Evolutionary conservation across 2,113 vertebrate species (phyloP).

Genomic region (Circaetus cinerascens): DNA sequence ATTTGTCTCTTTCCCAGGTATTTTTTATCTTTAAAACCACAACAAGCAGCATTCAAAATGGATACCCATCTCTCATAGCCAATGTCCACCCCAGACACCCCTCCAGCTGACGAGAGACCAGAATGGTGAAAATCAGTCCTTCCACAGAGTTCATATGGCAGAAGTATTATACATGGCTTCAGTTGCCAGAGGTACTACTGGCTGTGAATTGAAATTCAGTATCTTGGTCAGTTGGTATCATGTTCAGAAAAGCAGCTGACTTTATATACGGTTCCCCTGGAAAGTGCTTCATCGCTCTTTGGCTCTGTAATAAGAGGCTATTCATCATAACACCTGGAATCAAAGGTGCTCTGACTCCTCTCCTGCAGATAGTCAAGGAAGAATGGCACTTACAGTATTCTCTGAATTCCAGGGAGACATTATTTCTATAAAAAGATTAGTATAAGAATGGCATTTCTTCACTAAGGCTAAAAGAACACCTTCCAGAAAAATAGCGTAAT

Average conservation of each 20-base stretch:
- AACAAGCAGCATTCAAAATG: neutral
- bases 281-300: neutral
- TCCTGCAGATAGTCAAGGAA: neutral
- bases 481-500: neutral
- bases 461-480: conserved; percentile 19
- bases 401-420: conserved; percentile 4
- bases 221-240: neutral
- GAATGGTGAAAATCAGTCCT: neutral
- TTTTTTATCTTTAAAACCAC: neutral
- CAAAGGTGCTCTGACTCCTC: conserved; percentile 4
- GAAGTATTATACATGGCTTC: neutral
- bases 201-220: neutral
- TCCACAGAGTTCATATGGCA: neutral
- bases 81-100: neutral
- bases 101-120: neutral
- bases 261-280: neutral
- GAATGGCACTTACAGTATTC: neutral
- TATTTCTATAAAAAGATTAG: neutral
- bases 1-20: neutral
- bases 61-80: neutral
- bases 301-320: neutral
- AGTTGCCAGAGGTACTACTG: neutral
- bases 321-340: neutral
- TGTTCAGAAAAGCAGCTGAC: neutral
- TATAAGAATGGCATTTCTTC: neutral